Evolutionary conservation across 2,888 invertebrate species (phyloP).

Genomic region (Arctia plantaginis): DNA sequence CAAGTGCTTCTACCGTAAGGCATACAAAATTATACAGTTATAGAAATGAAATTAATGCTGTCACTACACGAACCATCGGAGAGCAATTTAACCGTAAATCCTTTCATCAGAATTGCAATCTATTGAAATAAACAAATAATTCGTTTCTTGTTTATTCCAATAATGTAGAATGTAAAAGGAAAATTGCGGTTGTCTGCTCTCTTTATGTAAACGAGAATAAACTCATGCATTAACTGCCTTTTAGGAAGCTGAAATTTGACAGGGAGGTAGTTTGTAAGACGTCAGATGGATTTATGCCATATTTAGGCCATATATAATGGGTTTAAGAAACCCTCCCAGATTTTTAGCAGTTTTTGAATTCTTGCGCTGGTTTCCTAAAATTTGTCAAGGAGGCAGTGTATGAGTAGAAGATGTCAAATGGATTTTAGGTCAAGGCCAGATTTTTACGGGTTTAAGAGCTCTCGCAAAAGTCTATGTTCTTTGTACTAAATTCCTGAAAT

Average conservation of each 20-base stretch:
- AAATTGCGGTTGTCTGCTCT: not conserved
- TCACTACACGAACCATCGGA: not conserved
- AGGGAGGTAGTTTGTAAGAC: not conserved
- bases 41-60: too few species aligned
- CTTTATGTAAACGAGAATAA: not conserved
- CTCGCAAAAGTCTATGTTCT: too few species aligned
- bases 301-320: not conserved
- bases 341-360: not conserved
- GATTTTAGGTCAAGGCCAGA: too few species aligned
- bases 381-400: not conserved
- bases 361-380: not conserved
- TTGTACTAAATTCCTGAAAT: too few species aligned
- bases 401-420: not conserved
- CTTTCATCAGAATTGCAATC: not conserved
- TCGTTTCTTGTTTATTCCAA: constrained; percentile 4
- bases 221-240: constrained; percentile 2
- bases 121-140: constrained; percentile 11
- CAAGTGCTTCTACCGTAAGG: too few species aligned
- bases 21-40: too few species aligned
- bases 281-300: not conserved
- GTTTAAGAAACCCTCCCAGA: not conserved
- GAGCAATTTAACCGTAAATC: constrained; percentile 5
- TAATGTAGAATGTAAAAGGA: not conserved
- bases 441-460: too few species aligned
- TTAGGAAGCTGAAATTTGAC: not conserved